phyloP scores from a whole-genome alignment of 92 coral and sea anemone genomes.

The Montipora capitata region DNA sequence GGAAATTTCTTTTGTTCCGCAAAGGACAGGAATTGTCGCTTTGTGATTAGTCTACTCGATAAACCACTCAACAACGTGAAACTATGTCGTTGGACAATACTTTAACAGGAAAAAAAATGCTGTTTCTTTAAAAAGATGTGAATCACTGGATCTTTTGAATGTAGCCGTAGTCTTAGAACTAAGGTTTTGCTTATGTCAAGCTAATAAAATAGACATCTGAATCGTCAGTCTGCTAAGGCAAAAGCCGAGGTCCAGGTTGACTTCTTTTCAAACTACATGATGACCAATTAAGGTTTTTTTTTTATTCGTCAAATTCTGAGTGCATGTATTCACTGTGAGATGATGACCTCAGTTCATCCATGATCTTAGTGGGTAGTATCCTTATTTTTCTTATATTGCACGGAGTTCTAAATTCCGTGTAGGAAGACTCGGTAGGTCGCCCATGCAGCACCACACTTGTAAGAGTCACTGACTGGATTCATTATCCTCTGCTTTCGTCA shows the following conservation, averaged over 20 bases:
- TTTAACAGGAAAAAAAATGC: constrained; percentile 14
- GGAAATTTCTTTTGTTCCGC: background rate
- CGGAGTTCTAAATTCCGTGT: background rate
- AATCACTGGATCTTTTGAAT: too few species aligned
- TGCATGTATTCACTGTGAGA: background rate
- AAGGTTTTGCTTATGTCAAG: too few species aligned
- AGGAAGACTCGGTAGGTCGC: background rate
- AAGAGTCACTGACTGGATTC: too few species aligned
- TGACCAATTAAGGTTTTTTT: too few species aligned
- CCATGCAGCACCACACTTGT: too few species aligned
- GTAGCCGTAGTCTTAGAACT: too few species aligned
- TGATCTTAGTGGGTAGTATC: background rate
- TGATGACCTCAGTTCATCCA: background rate
- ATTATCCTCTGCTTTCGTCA: background rate
- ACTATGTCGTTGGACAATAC: constrained; percentile 1
- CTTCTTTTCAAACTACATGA: background rate
- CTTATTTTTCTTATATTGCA: background rate
- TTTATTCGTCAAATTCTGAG: background rate
- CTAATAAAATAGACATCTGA: too few species aligned
- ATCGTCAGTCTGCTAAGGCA: too few species aligned
- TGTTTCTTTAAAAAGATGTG: background rate
- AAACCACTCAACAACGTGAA: constrained; percentile 30
- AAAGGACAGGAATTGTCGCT: background rate
- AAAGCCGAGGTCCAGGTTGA: too few species aligned
- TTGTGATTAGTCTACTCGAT: background rate